phyloP scores from a whole-genome alignment of 2,888 invertebrate species.

The Agrochola circellaris region DNA sequence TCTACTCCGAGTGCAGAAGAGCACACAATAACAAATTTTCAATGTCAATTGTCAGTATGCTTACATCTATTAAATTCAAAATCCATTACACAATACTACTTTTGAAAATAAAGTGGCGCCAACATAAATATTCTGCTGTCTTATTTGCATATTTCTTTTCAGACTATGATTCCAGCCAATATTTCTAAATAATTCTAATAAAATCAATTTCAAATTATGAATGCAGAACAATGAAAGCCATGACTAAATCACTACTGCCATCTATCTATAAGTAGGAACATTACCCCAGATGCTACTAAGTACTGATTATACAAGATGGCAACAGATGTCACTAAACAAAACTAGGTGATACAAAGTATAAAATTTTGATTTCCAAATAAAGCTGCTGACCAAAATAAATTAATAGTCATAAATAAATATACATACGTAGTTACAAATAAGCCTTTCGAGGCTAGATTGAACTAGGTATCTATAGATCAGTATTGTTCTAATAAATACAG shows the following conservation, averaged over 20 bases:
- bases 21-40: neutral
- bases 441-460: neutral
- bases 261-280: neutral
- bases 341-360: neutral
- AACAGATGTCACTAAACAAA: conserved; percentile 12
- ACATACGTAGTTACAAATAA: neutral
- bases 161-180: neutral
- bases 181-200: neutral
- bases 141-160: neutral
- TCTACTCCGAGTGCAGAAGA: neutral
- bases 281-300: neutral
- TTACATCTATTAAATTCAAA: too few species aligned
- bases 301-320: neutral
- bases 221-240: neutral
- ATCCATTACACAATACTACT: neutral
- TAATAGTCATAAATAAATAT: neutral
- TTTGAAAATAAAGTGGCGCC: neutral
- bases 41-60: too few species aligned
- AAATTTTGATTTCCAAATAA: neutral
- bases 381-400: neutral
- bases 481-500: neutral
- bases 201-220: neutral
- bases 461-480: neutral
- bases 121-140: neutral
- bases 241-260: conserved; percentile 11